Evolutionary conservation across 2,888 invertebrate species (phyloP), one percentile per base, ranked within the genome.

Genomic region (Andricus curvator): DNA sequence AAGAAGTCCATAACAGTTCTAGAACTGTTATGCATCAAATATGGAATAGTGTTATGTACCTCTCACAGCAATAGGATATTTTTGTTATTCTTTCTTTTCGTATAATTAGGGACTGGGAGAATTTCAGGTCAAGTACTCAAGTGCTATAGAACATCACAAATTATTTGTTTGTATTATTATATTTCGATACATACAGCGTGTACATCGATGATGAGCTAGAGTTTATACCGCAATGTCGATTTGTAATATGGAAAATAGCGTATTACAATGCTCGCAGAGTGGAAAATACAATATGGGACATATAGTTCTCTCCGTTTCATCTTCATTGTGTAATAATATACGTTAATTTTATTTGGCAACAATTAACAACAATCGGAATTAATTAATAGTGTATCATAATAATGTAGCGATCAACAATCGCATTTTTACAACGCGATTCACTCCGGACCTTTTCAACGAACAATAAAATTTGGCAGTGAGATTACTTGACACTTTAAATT

Each of bases 281-380:
- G 90, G 90, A 90, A 91, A 91, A 91, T 91, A 90, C 84, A 84
- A 79, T 82, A 78, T 84, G 80, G 83, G 81, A 83, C 80, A 79
- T 79, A 82, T 84, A 81, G 76, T 82, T 83, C 62, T 82, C 81
- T 82, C 80, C 80, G 74, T 78, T 68, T 82, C 80, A 81, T 79
- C 78, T 77, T 77, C 64, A 64, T 77, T 80, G 81, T 83, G 80
- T 84, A 83, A 83, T 78, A 81, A 77, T 82, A 66, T 67, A 80
- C 2, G 66, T 80, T 56, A 78, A 65, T 81, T 82, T 80, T 91
- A 89, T 91, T 92, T 92, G 92, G 92, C 92, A 92, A 92, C 92
- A 91, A 92, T 92, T 88, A 92, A 92, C 91, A 92, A 92, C 92
- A 90, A 92, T 89, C 86, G 88, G 89, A 89, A 89, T 88, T 83